A percentile compares a stretch with the other conserved stretches of the same genome.
phyloP scores from a whole-genome alignment of 2,113 vertebrate species.

The Semicossyphus pulcher region DNA sequence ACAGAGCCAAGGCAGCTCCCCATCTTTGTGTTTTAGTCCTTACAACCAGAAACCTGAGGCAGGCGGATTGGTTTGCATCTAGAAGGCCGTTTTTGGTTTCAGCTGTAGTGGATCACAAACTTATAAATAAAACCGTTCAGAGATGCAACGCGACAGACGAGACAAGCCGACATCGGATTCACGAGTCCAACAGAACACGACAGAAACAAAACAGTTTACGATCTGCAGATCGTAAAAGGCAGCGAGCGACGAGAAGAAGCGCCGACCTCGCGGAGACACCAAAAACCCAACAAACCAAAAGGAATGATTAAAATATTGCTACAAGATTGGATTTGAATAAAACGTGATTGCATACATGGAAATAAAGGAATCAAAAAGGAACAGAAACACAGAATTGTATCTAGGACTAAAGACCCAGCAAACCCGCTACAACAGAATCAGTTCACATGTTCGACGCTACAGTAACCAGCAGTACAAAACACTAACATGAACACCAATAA shows the following conservation, averaged over 20 bases:
- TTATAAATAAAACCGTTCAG: conserved; percentile 73
- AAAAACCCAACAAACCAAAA: conserved; percentile 26
- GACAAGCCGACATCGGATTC: conserved; percentile 6
- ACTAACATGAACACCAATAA: conserved; percentile 40
- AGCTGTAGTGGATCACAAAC: conserved; percentile 82
- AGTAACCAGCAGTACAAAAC: conserved; percentile 63
- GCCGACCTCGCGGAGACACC: conserved; percentile 1
- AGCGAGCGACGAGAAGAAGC: background rate
- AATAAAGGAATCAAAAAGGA: conserved; percentile 62
- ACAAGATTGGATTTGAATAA: conserved; percentile 74
- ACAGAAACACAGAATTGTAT: conserved; percentile 48
- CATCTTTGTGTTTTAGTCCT: conserved; percentile 19
- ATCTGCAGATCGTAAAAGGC: background rate
- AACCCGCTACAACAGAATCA: conserved; percentile 31
- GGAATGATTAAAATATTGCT: conserved; percentile 79
- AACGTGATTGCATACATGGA: conserved; percentile 78
- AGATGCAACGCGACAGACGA: conserved; percentile 50
- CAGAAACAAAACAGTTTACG: conserved; percentile 16
- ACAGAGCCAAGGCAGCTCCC: conserved; percentile 29
- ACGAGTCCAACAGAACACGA: conserved; percentile 27
- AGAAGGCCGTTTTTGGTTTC: conserved; percentile 82
- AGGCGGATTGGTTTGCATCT: conserved; percentile 60
- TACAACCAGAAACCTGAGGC: conserved; percentile 67
- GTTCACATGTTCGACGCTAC: conserved; percentile 50
- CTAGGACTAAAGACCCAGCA: conserved; percentile 56